Base-by-base conservation (phyloP, 1,140 invertebrate genomes). In the Euura lappo region DNA sequence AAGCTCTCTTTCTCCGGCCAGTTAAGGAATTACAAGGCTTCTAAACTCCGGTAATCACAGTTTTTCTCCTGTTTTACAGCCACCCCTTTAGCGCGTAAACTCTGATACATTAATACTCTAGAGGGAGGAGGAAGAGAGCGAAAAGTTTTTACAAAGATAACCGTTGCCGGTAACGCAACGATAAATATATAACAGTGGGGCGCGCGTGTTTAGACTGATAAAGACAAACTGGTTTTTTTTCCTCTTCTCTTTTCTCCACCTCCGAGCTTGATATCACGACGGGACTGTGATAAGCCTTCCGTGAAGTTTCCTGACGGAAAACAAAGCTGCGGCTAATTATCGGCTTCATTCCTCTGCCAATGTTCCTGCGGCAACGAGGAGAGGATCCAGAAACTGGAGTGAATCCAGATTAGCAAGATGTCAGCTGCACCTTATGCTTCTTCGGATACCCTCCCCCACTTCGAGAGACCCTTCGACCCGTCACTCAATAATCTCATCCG, bases 401-500 rank as follows among this genome's bases (percentile, higher is more conserved):
- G 44, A 43, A 73, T 42, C 44, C 6, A 67, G 46, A 68, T 51
- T 28, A 28, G 66, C 4, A 65, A 46, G 51, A 60, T 5, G 51
- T 60, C 51, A 60, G 51, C 13, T n/a, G 51, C 74, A 75, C 73
- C 75, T 75, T 74, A 45, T 77, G 79, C 80, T 80, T 78, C 76
- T 77, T 72, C 73, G 71, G 75, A 74, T 79, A 73, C 80, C 74
- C 70, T 73, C 75, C 70, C 75, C 71, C 73, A 77, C 46, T 64
- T 70, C 72, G 77, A 77, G 65, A 75, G 73, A 68, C 73, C 65
- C 74, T 74, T 77, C 74, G 75, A 70, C 70, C 74, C 73, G 79
- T 79, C 82, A 80, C 78, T 84, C 80, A 82, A 83, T 84, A 82
- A 83, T 84, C 78, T 79, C 76, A 77, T 80, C 80, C 79, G 73